Evolutionary conservation across 37 sponge, comb jelly and placozoan species (phyloP).

Genomic region (Spongilla lacustris): DNA sequence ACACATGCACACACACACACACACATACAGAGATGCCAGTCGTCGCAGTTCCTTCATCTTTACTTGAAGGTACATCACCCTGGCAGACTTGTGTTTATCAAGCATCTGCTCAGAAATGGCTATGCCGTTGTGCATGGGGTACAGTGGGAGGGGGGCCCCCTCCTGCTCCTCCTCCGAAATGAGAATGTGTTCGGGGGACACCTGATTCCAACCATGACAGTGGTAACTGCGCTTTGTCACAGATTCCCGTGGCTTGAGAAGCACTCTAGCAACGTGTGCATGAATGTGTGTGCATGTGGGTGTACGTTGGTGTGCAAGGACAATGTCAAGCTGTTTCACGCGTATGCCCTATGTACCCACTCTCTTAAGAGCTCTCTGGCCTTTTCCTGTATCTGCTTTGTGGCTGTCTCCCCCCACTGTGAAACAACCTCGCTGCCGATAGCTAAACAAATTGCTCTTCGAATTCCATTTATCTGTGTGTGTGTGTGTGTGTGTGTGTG

Average conservation of each 20-base stretch:
- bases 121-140: constrained; percentile 66
- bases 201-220: constrained; percentile 61
- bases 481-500: background rate
- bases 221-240: constrained; percentile 9
- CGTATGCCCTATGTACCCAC: constrained; percentile 28
- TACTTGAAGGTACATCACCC: constrained; percentile 27
- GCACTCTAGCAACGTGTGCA: constrained; percentile 1
- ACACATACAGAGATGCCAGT: constrained; percentile 44
- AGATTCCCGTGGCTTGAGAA: constrained; percentile 32
- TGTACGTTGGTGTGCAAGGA: too few relatives aligned
- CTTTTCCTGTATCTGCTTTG: constrained; percentile 52
- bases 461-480: constrained; percentile 64
- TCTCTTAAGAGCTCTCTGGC: constrained; percentile 36
- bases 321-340: too few relatives aligned
- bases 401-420: constrained; percentile 32
- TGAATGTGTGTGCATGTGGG: too few relatives aligned
- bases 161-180: constrained; percentile 12
- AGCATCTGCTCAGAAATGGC: constrained; percentile 40
- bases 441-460: constrained; percentile 54
- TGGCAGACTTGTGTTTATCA: constrained; percentile 16
- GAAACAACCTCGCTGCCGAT: constrained; percentile 40
- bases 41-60: constrained; percentile 49
- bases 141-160: constrained; percentile 18
- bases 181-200: constrained; percentile 49
- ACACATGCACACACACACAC: background rate